Base-by-base conservation (phyloP, 1,140 invertebrate genomes). In the Cotesia typhae region DNA sequence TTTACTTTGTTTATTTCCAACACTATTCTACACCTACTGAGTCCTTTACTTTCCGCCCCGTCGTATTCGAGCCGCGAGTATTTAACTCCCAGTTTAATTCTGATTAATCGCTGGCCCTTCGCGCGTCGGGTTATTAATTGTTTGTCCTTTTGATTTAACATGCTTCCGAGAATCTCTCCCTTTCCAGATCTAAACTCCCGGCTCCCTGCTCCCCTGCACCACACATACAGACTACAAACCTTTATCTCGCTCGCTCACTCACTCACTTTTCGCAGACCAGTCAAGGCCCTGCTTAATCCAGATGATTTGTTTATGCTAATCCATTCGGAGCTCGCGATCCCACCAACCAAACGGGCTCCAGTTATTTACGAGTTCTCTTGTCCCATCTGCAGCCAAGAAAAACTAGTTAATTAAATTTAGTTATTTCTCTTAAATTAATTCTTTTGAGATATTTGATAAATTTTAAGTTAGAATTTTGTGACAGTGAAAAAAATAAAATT, bases 281-380 rank as follows among this genome's bases (percentile, higher is more conserved):
- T 76, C 71, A 61, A 28, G 37, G 70, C 60, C 60, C 47, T 52
- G 47, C 80, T 80, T 84, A 85, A 86, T 86, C 84, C 82, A 78
- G 83, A 87, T 83, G 84, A 86, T 87, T 86, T 83, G 85, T 87
- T 84, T 81, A 78, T 82, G 83, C 70, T 87, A 83, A 85, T 86
- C 84, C 83, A 72, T 75, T 75, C 68, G 68, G 20, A 68, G 59
- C 47, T 69, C 41, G 38, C 60, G 71, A 66, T 74, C 70, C 73
- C 70, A 47, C 41, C 41, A 59, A 17, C 63, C 71, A 74, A 74
- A 73, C 61, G 64, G 68, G n/a, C 10, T 12, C 36, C 10, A 7
- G 35, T 65, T 65, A 65, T 65, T 65, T 65, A 65, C 41, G 63
- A 51, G 14, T 47, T 65, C 41, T 65, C 63, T 65, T 17, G 12